A percentile compares a stretch with the other conserved stretches of the same genome.
These are phyloP conservation scores for Drosophila longiperda DNA, from an alignment of 2,888 invertebrate genomes.

Conservation along the genomic window DNA sequence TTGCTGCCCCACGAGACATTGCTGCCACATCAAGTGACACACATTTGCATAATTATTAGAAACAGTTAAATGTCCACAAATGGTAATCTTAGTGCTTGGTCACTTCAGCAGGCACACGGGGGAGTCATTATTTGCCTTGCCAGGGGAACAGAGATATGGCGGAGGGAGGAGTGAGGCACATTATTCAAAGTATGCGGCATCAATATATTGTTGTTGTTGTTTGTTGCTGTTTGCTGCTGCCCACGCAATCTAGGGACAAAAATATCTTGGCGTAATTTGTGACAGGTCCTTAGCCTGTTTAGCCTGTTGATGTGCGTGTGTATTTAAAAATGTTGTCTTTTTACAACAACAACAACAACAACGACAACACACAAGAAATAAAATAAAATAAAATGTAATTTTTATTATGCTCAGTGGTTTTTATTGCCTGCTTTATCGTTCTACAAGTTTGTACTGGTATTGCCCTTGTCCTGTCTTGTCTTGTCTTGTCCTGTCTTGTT, in stretches of 20 bases:
- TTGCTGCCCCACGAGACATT: constrained; percentile 37
- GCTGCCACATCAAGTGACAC: constrained; percentile 62
- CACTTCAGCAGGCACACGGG: constrained; percentile 52
- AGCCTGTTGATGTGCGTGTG: constrained; percentile 69
- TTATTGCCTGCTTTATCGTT: constrained; percentile 80
- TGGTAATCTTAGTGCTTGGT: constrained; percentile 63
- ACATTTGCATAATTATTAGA: constrained; percentile 80
- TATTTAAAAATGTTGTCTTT: constrained; percentile 68
- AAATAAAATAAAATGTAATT: constrained; percentile 81
- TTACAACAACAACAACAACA: constrained; percentile 15
- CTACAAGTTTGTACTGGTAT: constrained; percentile 65
- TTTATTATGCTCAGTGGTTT: constrained; percentile 80
- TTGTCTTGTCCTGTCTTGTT: constrained; percentile 53
- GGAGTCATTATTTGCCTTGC: constrained; percentile 63
- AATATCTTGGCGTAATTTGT: constrained; percentile 70
- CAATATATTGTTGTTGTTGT: constrained; percentile 31
- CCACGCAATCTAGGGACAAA: constrained; percentile 69
- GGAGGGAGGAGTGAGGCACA: constrained; percentile 29
- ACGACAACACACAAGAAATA: constrained; percentile 53
- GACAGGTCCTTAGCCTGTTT: constrained; percentile 21
- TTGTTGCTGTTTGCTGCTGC: constrained; percentile 38
- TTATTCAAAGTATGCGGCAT: constrained; percentile 62
- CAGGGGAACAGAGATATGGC: constrained; percentile 27
- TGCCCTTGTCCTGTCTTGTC: constrained; percentile 58
- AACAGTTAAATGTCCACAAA: constrained; percentile 80